Evolutionary conservation across 2,797 vertebrate species (phyloP).

Genomic region (Pseudotriccus pelzelni): DNA sequence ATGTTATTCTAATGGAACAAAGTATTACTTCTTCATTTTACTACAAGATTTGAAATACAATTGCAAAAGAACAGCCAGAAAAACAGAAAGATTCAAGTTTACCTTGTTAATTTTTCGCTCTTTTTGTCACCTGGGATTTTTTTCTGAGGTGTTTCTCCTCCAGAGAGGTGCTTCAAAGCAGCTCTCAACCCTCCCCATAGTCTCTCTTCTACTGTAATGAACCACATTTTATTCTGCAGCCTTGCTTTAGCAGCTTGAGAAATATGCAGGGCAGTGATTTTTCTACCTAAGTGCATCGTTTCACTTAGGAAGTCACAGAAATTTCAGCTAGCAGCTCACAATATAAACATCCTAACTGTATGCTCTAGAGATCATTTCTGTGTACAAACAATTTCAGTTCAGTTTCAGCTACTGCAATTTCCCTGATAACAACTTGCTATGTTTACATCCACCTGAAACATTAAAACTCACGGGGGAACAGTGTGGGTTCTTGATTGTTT

Average conservation of each 20-base stretch:
- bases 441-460: neutral
- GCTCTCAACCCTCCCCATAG: accelerated
- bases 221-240: neutral
- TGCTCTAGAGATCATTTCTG: neutral
- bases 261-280: neutral
- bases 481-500: neutral
- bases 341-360: neutral
- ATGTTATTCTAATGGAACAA: slow-evolving; percentile 15
- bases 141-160: neutral
- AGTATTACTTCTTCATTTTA: neutral
- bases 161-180: neutral
- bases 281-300: neutral
- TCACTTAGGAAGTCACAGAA: neutral
- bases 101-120: neutral
- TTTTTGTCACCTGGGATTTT: neutral
- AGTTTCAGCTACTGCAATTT: slow-evolving; percentile 7
- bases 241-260: neutral
- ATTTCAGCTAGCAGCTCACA: neutral
- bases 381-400: neutral
- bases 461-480: neutral
- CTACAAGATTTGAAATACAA: neutral
- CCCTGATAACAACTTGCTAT: neutral
- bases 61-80: neutral
- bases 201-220: neutral
- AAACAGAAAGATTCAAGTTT: neutral